Conservation (phyloP, 2,797 vertebrate genomes). For the Anolis apletophallus region DNA sequence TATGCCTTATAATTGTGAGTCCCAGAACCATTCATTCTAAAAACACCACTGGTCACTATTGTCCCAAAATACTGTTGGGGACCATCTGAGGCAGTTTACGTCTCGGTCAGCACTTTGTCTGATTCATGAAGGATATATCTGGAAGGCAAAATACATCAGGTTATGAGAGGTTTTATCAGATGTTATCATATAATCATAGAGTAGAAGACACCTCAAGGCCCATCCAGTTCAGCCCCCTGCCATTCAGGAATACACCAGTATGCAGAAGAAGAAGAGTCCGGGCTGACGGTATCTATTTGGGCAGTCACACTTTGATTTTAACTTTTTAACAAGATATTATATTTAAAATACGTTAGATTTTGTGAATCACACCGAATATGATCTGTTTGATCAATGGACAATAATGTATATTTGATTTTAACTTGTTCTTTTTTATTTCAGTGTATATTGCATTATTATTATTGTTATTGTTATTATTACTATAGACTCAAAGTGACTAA, state of each 20-base stretch:
- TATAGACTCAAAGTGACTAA: too few species aligned
- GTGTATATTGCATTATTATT: too few species aligned
- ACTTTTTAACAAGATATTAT: background rate
- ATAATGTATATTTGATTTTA: slow-evolving; percentile 14
- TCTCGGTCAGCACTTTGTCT: background rate
- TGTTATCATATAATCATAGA: background rate
- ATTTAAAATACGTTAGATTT: background rate
- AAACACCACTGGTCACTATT: too few species aligned
- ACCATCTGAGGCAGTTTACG: background rate
- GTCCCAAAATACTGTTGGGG: background rate
- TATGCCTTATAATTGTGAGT: too few species aligned
- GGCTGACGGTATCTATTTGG: background rate
- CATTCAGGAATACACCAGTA: too few species aligned
- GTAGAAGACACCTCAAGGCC: too few species aligned
- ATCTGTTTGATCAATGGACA: slow-evolving; percentile 4
- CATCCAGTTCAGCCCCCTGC: too few species aligned
- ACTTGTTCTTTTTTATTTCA: too few species aligned
- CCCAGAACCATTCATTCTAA: too few species aligned
- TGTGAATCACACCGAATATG: background rate
- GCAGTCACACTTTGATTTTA: background rate
- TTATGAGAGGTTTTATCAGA: background rate
- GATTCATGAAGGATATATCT: background rate
- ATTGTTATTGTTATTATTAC: too few species aligned
- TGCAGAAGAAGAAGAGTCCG: background rate
- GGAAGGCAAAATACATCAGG: background rate